Percentiles rank a stretch among this genome's conserved stretches.
phyloP scores from a whole-genome alignment of 2,113 vertebrate genomes.

The Columbina picui region DNA sequence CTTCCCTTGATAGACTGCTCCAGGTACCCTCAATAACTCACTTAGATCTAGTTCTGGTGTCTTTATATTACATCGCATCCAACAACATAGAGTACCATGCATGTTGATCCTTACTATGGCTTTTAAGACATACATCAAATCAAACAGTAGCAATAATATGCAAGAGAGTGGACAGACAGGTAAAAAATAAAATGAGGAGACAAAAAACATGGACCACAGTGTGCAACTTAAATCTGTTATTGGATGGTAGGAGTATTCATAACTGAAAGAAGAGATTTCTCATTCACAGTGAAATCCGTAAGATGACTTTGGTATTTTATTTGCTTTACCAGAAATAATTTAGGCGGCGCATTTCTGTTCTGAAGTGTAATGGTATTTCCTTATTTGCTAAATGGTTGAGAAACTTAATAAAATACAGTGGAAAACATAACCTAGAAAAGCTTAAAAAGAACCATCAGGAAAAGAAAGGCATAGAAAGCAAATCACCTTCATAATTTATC shows the following conservation, averaged over 20 bases:
- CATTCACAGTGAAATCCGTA: background rate
- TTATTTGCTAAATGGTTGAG: background rate
- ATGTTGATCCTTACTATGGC: background rate
- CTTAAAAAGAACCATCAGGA: background rate
- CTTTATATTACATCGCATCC: background rate
- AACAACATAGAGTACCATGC: background rate
- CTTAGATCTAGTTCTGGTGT: background rate
- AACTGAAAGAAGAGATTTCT: background rate
- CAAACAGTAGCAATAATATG: background rate
- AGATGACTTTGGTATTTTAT: background rate
- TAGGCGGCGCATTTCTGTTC: background rate
- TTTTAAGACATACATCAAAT: background rate
- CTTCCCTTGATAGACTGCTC: background rate
- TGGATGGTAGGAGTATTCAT: background rate
- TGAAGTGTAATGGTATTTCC: background rate
- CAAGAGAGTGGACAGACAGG: background rate
- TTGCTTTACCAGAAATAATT: background rate
- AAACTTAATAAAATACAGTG: background rate
- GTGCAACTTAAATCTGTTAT: background rate
- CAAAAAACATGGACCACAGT: background rate
- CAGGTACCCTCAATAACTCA: background rate
- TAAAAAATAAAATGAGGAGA: background rate
- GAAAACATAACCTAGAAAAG: background rate
- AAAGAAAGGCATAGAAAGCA: background rate
- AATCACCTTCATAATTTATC: background rate